Evolutionary conservation across 1,140 invertebrate genomes (phyloP).

Genomic region (Heliothis virescens): DNA sequence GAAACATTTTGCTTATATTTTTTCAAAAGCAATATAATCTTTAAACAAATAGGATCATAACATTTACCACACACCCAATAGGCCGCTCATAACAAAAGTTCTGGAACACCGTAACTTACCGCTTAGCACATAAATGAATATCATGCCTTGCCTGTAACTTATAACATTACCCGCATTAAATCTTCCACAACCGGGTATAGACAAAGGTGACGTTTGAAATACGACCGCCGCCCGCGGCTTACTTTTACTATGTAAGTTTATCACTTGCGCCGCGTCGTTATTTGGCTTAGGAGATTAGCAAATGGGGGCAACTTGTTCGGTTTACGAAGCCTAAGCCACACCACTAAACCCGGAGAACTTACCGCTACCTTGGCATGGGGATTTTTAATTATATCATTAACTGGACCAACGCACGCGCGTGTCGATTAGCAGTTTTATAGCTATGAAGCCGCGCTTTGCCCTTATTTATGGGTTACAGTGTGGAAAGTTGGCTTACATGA

Average conservation of each 20-base stretch:
- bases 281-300: constrained; percentile 78
- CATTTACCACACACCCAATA: neutral
- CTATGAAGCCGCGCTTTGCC: constrained; percentile 64
- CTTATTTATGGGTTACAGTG: constrained; percentile 69
- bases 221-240: constrained; percentile 27
- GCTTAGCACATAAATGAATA: constrained; percentile 14
- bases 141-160: constrained; percentile 37
- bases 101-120: neutral
- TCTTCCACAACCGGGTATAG: constrained; percentile 36
- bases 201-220: constrained; percentile 43
- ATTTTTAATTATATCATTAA: constrained; percentile 85
- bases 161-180: constrained; percentile 27
- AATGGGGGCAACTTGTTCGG: constrained; percentile 71
- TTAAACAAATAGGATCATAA: neutral
- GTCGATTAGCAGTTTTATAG: constrained; percentile 75
- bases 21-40: neutral
- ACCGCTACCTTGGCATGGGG: constrained; percentile 66
- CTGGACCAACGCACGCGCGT: constrained; percentile 68
- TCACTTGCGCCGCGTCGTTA: constrained; percentile 67
- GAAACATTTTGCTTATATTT: neutral
- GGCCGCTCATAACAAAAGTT: constrained; percentile 25
- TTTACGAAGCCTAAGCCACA: constrained; percentile 69
- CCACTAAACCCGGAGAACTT: constrained; percentile 62
- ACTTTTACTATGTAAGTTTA: constrained; percentile 61
- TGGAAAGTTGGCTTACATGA: constrained; percentile 60